Evolutionary conservation across 2,797 vertebrate genomes (phyloP), one percentile per base, ranked within the genome.

Genomic region (Phrynocephalus forsythii): DNA sequence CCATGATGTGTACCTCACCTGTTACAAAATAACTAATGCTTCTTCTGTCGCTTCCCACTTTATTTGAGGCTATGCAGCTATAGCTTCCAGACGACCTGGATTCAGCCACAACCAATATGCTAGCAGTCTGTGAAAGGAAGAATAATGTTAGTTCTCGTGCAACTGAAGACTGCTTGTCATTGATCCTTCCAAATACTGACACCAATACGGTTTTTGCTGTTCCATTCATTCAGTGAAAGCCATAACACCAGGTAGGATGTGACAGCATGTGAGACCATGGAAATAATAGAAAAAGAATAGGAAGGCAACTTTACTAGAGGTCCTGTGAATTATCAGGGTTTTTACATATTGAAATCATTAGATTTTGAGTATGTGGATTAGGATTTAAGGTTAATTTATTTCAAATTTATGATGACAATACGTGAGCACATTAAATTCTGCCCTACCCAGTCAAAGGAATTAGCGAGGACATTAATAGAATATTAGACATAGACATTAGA

Each of bases 11-110:
- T 75, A 26, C 87, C 94, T 97, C 97, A 99, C 99, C 99, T 98
- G 98, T 98, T 92, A 99, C 93, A 90, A 98, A 98, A 96, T 99
- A 99, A 91, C 94, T 96, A 92, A 98, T 90, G 69, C 98, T 97
- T 90, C 98, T 97, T 94, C 97, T 96, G 56, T 98, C 97, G 44
- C 92, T 94, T 89, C 98, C 99, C 79, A 96, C 95, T 95, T 97
- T 96, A 96, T 98, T 99, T 92, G 97, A 97, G 91, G 98, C 97
- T 86, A 98, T 33, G 81, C 99, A 99, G 88, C 97, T 98, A 95
- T 98, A 99, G 91, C 98, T 96, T 92, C 99, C 99, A 90, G 99
- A 98, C 90, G 97, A 95, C 81, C 94, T 96, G 66, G 98, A 96
- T 90, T 98, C 97, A 75, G 97, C 98, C 94, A 99, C 97, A 78